A percentile compares a stretch with the other conserved stretches of the same genome.
Conservation (phyloP, 92 coral and sea anemone species). For the Palythoa grandiflora region DNA sequence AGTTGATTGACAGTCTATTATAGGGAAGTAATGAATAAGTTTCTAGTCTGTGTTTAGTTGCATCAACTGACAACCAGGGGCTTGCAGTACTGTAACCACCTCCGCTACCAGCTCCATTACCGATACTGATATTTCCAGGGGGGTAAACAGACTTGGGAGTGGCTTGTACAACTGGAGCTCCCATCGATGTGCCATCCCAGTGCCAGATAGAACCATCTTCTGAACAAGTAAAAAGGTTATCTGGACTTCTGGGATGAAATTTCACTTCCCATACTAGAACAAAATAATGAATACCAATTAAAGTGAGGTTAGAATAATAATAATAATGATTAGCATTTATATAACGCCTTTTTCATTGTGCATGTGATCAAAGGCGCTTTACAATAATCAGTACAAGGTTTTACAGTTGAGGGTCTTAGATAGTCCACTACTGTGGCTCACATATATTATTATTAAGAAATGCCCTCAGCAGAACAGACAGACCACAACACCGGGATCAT, state of each 20-base stretch:
- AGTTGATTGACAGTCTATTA: constrained; percentile 93
- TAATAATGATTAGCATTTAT: no score
- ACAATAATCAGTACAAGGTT: no score
- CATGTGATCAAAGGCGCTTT: no score
- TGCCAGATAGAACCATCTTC: constrained; percentile 99
- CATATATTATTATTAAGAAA: no score
- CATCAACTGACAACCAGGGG: constrained; percentile 99
- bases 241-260: constrained; percentile 92
- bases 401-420: no score
- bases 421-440: no score
- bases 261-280: constrained; percentile 94
- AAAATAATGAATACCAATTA: background rate
- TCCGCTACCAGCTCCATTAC: constrained; percentile 68
- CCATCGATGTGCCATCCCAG: constrained; percentile 98
- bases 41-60: constrained; percentile 96
- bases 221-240: constrained; percentile 96
- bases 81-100: constrained; percentile 67
- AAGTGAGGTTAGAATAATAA: no score
- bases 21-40: constrained; percentile 91
- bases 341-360: no score
- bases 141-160: constrained; percentile 57
- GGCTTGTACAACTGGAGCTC: constrained; percentile 53
- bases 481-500: no score
- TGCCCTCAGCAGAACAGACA: no score
- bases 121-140: constrained; percentile 37